Evolutionary conservation across 2,113 vertebrate genomes (phyloP), one percentile per base, ranked within the genome.

Genomic region (Chionis minor): DNA sequence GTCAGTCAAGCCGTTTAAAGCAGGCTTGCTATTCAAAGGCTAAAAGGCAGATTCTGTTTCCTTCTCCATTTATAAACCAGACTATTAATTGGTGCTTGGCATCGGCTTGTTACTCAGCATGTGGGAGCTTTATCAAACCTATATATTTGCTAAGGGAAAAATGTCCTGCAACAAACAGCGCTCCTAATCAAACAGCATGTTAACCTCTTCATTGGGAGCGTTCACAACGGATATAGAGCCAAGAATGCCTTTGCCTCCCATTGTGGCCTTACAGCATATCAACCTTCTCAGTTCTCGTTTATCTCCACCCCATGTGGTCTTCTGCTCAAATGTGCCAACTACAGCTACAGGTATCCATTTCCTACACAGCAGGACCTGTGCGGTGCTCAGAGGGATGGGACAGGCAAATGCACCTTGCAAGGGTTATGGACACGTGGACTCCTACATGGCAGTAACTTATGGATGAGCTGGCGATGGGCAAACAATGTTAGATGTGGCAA

Each of bases 401-500:
- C 22, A 72, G 74, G 52, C 22, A 67, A 72, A 62, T 8, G 8
- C 33, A 59, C 14, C 32, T 77, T 40, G 33, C 18, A 56, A 32
- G 10, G 6, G 16, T 73, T 62, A 69, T 0, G 1, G 44, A 32
- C 17, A 23, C 2, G 0, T 10, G 16, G 19, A 56, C 7, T 4
- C 9, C 38, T 47, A 20, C 17, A 8, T 18, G 33, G 14, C 62
- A 58, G 42, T 32, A 66, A 62, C 10, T 72, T 62, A 30, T 4
- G 22, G 72, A 88, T 0, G 2, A 81, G 32, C 22, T 78, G 47
- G 51, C 40, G 47, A 54, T 27, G 32, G 11, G 30, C 59, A 92
- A 70, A 44, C 15, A 62, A 23, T 22, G 8, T 52, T 14, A 84
- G 38, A 42, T 49, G 32, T n/a, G n/a, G 27, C 58, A 27, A 72